phyloP scores from a whole-genome alignment of 1,140 invertebrate genomes.

The Holcopasites calliopsidis region DNA sequence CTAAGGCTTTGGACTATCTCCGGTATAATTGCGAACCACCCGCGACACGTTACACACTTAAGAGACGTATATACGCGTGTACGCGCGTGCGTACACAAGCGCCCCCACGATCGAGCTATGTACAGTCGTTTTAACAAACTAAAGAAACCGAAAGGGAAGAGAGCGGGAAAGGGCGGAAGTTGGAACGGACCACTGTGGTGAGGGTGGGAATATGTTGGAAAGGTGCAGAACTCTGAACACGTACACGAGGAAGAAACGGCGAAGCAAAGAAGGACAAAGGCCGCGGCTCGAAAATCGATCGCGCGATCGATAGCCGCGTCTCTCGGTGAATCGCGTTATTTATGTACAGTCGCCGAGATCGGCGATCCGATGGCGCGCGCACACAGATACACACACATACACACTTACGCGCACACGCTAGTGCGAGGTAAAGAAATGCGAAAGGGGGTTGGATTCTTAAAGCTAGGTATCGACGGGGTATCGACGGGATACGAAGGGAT shows the following conservation, averaged over 20 bases:
- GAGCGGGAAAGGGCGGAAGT: neutral
- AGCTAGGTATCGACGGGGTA: neutral
- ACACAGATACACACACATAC: neutral
- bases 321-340: neutral
- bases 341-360: neutral
- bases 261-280: neutral
- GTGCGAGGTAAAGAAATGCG: neutral
- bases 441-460: neutral
- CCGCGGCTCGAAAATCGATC: neutral
- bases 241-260: neutral
- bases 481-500: neutral
- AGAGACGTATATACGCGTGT: neutral
- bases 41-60: constrained; percentile 91
- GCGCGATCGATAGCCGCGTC: neutral
- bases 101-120: constrained; percentile 70
- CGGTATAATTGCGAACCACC: constrained; percentile 79
- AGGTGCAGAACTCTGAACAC: neutral
- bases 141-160: neutral
- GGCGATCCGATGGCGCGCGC: neutral
- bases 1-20: constrained; percentile 82
- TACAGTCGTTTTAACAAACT: constrained; percentile 42
- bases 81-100: neutral
- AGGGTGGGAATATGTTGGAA: neutral
- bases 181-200: no score
- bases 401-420: neutral